Base-by-base conservation (phyloP, 1,140 invertebrate genomes). In the Drosophila mojavensis region DNA sequence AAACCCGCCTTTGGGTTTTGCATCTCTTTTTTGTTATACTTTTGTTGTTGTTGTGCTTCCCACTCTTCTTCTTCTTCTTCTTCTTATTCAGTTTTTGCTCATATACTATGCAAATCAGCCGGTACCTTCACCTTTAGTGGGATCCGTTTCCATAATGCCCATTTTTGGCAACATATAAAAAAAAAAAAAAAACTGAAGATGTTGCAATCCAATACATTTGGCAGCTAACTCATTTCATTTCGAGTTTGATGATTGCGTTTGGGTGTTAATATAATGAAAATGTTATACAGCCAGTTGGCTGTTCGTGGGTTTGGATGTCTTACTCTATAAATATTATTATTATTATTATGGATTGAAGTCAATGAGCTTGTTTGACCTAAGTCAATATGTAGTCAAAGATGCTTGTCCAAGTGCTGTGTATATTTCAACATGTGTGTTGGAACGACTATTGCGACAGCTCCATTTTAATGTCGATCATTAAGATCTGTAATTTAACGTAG, bases 61-160 rank as follows among this genome's bases (percentile, higher is more conserved):
- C 28, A 30, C 36, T 45, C 4, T 0, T 45, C 15, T 4, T 45
- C 43, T 6, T 17, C 17, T 15, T 15, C 17, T 7, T 47, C n/a
- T 45, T 45, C 43, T 45, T 17, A 3, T 33, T 33, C 33, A 6
- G 15, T 48, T 53, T 50, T 69, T 58, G 55, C 33, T 66, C 41
- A 24, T 64, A 65, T 43, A 24, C 13, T 33, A 86, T 86, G 82
- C 72, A 83, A 86, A 86, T 88, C 79, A 86, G 30, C 72, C 66
- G 48, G 36, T 39, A 64, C 83, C 75, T 82, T 88, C 68, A 72
- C 82, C 79, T 86, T 78, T 70, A 67, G 66, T 64, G 61, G 50
- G 50, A 73, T 81, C 79, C 76, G 70, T 69, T 81, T 64, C 68
- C 63, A 74, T 33, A 75, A 71, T 75, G 79, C 67, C 82, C 71